Conservation (phyloP, 2,113 vertebrate genomes). For the Saccopteryx bilineata region DNA sequence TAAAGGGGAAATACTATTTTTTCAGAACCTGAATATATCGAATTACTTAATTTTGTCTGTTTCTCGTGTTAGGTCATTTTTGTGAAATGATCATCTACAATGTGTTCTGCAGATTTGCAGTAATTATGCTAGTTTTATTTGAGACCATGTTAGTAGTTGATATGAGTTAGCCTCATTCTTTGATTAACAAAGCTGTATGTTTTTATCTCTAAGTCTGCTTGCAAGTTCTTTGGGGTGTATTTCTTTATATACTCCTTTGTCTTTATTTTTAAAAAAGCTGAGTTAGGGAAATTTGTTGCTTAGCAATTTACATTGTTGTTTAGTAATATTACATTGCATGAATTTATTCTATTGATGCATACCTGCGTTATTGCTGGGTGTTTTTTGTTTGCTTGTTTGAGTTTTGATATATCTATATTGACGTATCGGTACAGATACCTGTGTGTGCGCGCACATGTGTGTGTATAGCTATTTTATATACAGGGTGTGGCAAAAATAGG, state of each 20-base stretch:
- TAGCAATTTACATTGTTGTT: background rate
- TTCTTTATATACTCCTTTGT: background rate
- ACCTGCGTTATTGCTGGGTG: background rate
- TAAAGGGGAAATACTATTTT: background rate
- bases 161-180: conserved; percentile 37
- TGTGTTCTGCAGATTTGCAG: background rate
- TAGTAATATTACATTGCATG: background rate
- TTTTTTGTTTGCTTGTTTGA: conserved; percentile 11
- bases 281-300: background rate
- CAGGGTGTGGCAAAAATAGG: background rate
- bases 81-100: background rate
- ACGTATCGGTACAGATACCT: background rate
- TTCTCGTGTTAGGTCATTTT: conserved; percentile 33
- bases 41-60: conserved; percentile 17
- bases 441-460: background rate
- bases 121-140: conserved; percentile 28
- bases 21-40: background rate
- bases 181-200: background rate
- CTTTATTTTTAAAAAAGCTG: background rate
- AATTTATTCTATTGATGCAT: background rate
- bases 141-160: background rate
- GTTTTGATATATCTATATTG: background rate
- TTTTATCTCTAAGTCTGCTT: background rate
- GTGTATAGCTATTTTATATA: background rate
- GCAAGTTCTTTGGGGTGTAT: background rate